These are phyloP conservation scores for Orbicella faveolata DNA, from an alignment of 64 coral and sea anemone genomes.

Conservation along the genomic window DNA sequence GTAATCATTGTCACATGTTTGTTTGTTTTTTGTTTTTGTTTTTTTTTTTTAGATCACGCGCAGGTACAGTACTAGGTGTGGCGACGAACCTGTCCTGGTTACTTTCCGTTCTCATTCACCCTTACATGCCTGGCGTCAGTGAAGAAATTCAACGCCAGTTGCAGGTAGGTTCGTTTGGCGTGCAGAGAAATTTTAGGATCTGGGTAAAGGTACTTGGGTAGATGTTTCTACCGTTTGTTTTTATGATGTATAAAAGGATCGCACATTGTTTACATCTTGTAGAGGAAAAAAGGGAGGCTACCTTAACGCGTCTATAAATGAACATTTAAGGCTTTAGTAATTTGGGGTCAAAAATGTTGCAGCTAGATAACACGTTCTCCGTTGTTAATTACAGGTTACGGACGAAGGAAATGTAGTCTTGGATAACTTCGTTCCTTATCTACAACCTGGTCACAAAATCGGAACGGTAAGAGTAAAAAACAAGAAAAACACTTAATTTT, in stretches of 20 bases:
- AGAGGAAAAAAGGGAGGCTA: too few species aligned
- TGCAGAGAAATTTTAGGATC: not conserved
- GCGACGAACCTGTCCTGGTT: constrained; percentile 81
- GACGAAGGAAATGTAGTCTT: constrained; percentile 71
- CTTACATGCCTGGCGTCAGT: constrained; percentile 90
- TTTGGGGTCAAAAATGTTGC: too few species aligned
- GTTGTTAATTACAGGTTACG: constrained; percentile 39
- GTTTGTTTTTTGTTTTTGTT: not conserved
- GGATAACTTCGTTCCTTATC: constrained; percentile 84
- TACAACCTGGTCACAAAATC: constrained; percentile 85
- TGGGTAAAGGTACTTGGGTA: too few species aligned
- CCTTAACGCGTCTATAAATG: too few species aligned
- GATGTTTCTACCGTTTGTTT: too few species aligned
- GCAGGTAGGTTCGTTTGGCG: constrained; percentile 58
- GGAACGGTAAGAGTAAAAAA: constrained; percentile 61
- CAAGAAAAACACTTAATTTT: not conserved
- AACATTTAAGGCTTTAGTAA: too few species aligned
- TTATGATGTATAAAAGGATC: too few species aligned
- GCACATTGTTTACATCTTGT: too few species aligned
- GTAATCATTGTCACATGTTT: not conserved
- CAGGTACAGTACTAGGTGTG: constrained; percentile 85
- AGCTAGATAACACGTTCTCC: too few species aligned
- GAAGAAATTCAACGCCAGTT: constrained; percentile 86
- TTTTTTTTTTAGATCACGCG: constrained; percentile 48
- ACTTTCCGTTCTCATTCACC: constrained; percentile 88